These are phyloP conservation scores for Holcopasites calliopsidis DNA, from an alignment of 1,140 invertebrate genomes.

Conservation along the genomic window DNA sequence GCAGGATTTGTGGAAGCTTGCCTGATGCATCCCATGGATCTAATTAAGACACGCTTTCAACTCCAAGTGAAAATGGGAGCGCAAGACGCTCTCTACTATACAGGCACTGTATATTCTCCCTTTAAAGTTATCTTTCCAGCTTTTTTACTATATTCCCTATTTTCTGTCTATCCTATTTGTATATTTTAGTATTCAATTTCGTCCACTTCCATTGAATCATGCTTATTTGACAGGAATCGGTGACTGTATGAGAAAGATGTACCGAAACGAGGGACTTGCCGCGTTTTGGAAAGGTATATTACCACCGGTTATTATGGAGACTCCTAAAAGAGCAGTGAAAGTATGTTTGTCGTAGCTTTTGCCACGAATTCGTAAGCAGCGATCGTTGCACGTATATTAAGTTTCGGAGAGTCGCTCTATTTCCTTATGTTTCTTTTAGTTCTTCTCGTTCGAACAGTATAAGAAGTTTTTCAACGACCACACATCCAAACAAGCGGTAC, in stretches of 20 bases:
- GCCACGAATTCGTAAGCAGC: too few relatives aligned
- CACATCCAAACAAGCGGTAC: slow-evolving; percentile 87
- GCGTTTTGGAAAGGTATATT: slow-evolving; percentile 96
- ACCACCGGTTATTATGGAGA: slow-evolving; percentile 95
- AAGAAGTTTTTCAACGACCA: slow-evolving; percentile 89
- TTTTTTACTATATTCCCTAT: background rate
- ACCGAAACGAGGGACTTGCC: slow-evolving; percentile 88
- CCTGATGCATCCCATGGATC: slow-evolving; percentile 96
- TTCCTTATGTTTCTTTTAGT: slow-evolving; percentile 79
- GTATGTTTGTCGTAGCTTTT: too few relatives aligned
- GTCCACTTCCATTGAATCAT: slow-evolving; percentile 1
- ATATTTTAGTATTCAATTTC: background rate
- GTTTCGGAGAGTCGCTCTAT: background rate
- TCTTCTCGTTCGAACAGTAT: slow-evolving; percentile 96
- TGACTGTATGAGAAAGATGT: slow-evolving; percentile 95
- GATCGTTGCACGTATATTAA: too few relatives aligned
- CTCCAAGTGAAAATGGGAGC: slow-evolving; percentile 82
- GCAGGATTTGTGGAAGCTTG: slow-evolving; percentile 96
- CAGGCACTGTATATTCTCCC: slow-evolving; percentile 60
- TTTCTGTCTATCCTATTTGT: too few relatives aligned
- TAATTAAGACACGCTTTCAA: slow-evolving; percentile 94
- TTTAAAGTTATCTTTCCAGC: background rate
- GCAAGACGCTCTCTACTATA: slow-evolving; percentile 81
- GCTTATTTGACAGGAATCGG: slow-evolving; percentile 82
- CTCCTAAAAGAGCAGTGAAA: slow-evolving; percentile 95